Base-by-base conservation (phyloP, 2,797 vertebrate genomes). In the Sebastes wilsoni region DNA sequence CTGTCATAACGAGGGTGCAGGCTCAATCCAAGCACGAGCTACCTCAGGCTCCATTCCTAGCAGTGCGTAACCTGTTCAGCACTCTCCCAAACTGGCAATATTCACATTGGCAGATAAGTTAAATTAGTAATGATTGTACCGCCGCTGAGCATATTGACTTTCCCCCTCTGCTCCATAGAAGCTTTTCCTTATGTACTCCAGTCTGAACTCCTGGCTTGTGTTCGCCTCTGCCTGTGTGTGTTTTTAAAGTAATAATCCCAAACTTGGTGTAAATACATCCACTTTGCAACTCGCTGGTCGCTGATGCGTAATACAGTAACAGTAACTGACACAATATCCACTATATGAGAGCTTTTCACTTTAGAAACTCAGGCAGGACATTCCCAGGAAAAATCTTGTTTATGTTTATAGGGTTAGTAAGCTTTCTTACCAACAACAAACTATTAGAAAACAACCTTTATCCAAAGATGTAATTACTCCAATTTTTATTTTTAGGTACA, bases 111-210 rank as follows among this genome's bases (percentile, higher is more conserved):
- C 87, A 92, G 89, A 91, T 72, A 46, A 79, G 81, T 88, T 92
- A 87, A 92, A 94, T 92, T 89, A 91, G 36, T 94, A 91, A 93
- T 92, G 90, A 91, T 86, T 27, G 46, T 52, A 30, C 76, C 11
- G 72, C 89, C 75, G 56, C 81, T 87, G 83, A 87, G 75, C 74
- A 70, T 84, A 88, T 91, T 79, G 80, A 85, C 86, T 88, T 82
- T 81, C 70, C 64, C 18, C 22, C 59, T 68, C 62, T 42, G 13
- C 46, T 79, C 30, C 55, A 70, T 65, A 64, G 30, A 84, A 83
- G 27, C 46, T 46, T 87, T 79, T 82, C 28, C 28, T 72, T 61
- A 61, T 87, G 30, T 72, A 49, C 42, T 80, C 64, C 42, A 55
- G 34, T 59, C 73, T 86, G 52, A 77, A 74, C 54, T 76, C 38